A percentile compares a stretch with the other conserved stretches of the same genome.
These are phyloP conservation scores for Thamnophis elegans DNA, from an alignment of 2,797 vertebrate species.

Conservation along the genomic window DNA sequence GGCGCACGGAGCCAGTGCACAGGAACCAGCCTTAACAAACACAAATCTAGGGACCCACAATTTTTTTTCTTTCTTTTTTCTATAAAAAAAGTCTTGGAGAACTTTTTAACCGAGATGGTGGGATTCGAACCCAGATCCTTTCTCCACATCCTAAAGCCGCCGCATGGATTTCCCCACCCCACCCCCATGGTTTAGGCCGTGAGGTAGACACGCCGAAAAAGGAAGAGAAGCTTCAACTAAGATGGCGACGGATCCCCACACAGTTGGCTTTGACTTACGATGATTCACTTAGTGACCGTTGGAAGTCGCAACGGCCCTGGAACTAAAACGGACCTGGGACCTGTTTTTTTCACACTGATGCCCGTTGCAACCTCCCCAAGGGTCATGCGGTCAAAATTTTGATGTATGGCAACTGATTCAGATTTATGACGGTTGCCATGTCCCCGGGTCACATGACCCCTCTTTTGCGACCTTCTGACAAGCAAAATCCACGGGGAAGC, in stretches of 20 bases:
- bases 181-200: background rate
- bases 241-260: background rate
- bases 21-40: background rate
- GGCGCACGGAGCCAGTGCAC: background rate
- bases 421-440: background rate
- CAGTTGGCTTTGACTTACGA: no score
- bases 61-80: no score
- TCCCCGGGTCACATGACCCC: background rate
- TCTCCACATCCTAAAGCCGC: background rate
- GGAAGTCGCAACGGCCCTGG: background rate
- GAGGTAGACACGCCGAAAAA: accelerated
- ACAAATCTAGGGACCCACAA: background rate
- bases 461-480: background rate
- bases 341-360: background rate
- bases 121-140: background rate
- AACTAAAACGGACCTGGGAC: no score
- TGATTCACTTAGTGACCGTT: no score
- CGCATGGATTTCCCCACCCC: no score
- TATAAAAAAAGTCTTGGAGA: background rate
- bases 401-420: background rate
- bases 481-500: background rate
- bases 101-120: background rate
- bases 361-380: no score
- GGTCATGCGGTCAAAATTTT: background rate
- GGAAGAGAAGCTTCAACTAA: background rate